These are phyloP conservation scores for Vulpes ferrilata DNA, from an alignment of 2,113 vertebrate genomes.

Conservation along the genomic window DNA sequence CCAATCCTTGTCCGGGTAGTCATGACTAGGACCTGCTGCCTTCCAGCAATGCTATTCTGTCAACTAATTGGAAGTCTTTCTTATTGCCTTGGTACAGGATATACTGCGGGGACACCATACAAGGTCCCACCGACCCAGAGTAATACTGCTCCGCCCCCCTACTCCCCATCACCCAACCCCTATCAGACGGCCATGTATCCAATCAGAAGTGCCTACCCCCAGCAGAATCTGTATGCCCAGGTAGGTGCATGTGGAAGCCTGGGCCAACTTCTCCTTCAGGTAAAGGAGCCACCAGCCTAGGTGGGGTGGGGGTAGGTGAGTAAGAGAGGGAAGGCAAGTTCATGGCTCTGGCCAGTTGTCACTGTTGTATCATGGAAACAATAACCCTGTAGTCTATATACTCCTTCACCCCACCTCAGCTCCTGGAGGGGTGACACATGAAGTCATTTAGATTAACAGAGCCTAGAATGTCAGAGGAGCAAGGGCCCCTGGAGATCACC, in stretches of 20 bases:
- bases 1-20: conserved; percentile 47
- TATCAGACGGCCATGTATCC: conserved; percentile 99
- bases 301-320: background rate
- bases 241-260: conserved; percentile 84
- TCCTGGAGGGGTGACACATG: background rate
- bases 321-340: background rate
- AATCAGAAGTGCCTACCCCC: conserved; percentile 99
- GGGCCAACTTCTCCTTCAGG: background rate
- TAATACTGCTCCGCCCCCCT: conserved; percentile 97
- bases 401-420: background rate
- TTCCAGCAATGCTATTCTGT: conserved; percentile 24
- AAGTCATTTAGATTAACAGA: background rate
- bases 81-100: conserved; percentile 90
- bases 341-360: background rate
- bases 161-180: conserved; percentile 96
- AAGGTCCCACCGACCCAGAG: conserved; percentile 98
- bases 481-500: background rate
- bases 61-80: conserved; percentile 77
- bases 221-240: conserved; percentile 99
- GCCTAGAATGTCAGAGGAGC: background rate
- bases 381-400: background rate
- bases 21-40: conserved; percentile 43
- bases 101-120: conserved; percentile 97
- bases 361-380: background rate
- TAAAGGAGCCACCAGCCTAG: background rate